Evolutionary conservation across 2,797 vertebrate genomes (phyloP).

Genomic region (Meda fulgida): DNA sequence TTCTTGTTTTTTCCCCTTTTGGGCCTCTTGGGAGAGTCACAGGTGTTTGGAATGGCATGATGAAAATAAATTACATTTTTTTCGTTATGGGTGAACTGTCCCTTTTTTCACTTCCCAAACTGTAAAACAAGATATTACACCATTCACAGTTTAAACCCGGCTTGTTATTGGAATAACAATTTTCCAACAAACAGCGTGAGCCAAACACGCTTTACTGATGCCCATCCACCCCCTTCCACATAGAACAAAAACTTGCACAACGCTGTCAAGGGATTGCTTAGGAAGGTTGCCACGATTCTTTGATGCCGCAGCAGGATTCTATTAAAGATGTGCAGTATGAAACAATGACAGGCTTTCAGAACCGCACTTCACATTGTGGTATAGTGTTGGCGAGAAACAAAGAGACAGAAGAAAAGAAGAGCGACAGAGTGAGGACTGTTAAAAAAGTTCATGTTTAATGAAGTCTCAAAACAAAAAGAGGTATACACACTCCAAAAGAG

Average conservation of each 20-base stretch:
- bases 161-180: constrained; percentile 41
- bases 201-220: constrained; percentile 39
- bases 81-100: neutral
- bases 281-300: constrained; percentile 42
- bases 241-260: constrained; percentile 17
- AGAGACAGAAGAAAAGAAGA: constrained; percentile 10
- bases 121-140: constrained; percentile 22
- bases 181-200: constrained; percentile 32
- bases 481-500: constrained; percentile 43
- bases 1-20: neutral
- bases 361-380: constrained; percentile 36
- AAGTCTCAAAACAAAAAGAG: constrained; percentile 42
- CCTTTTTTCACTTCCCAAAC: constrained; percentile 24
- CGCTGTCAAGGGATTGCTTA: constrained; percentile 45
- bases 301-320: constrained; percentile 53
- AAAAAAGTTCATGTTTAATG: constrained; percentile 56
- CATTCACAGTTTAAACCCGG: constrained; percentile 27
- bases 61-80: neutral
- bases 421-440: constrained; percentile 28
- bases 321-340: constrained; percentile 56
- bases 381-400: constrained; percentile 14
- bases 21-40: neutral
- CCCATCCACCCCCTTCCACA: constrained; percentile 32
- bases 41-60: neutral
- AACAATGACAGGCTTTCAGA: constrained; percentile 55